A percentile compares a stretch with the other conserved stretches of the same genome.
Conservation (phyloP, 2,888 invertebrate genomes). For the Dioctria linearis region DNA sequence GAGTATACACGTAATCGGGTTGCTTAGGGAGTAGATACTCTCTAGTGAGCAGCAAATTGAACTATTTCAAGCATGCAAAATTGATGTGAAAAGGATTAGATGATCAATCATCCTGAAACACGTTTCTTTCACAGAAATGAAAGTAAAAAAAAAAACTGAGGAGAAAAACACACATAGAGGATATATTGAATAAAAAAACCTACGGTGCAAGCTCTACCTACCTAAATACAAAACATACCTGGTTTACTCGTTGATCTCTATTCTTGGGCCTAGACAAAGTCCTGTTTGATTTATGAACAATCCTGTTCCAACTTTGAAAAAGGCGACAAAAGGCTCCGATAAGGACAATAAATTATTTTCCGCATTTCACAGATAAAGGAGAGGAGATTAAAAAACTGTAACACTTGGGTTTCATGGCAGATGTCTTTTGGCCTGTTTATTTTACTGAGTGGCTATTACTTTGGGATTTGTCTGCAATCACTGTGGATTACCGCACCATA, state of each 20-base stretch:
- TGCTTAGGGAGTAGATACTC: conserved; percentile 14
- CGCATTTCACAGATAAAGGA: conserved; percentile 45
- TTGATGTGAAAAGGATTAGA: conserved; percentile 54
- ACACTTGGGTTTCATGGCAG: conserved; percentile 34
- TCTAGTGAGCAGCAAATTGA: conserved; percentile 50
- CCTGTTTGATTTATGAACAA: conserved; percentile 49
- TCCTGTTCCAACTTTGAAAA: conserved; percentile 15
- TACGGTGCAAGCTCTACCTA: neutral
- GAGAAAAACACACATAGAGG: neutral
- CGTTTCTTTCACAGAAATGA: conserved; percentile 4
- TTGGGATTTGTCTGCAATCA: conserved; percentile 46
- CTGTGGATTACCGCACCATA: conserved; percentile 25
- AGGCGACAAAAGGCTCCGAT: conserved; percentile 50
- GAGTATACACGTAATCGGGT: no score
- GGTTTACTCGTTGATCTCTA: conserved; percentile 27
- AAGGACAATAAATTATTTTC: conserved; percentile 51
- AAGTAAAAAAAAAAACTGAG: neutral
- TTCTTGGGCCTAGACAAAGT: conserved; percentile 38
- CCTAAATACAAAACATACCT: neutral
- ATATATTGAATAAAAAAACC: neutral
- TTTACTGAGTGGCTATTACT: conserved; percentile 23
- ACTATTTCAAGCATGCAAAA: conserved; percentile 53
- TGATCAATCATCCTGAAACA: conserved; percentile 33
- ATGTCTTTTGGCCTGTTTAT: conserved; percentile 38
- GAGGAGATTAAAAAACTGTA: conserved; percentile 21